These are phyloP conservation scores for Microctenopoma lineatum DNA, from an alignment of 2,797 vertebrate genomes.

Conservation along the genomic window DNA sequence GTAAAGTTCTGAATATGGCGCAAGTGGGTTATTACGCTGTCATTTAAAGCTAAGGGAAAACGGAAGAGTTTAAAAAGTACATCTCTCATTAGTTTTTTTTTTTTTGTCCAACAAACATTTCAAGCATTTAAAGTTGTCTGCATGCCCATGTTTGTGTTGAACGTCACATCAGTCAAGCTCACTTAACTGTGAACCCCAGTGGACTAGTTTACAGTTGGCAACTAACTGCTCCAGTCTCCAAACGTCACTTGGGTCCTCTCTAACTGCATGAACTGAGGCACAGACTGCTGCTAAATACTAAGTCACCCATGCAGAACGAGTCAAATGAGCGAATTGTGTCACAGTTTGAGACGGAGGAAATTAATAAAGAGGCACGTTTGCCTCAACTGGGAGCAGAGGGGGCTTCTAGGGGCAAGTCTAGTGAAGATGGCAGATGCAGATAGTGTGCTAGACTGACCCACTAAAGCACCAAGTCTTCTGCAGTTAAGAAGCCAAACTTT, in stretches of 20 bases:
- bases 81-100: conserved; percentile 3
- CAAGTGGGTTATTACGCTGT: background rate
- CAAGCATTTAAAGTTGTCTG: conserved; percentile 26
- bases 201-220: conserved; percentile 67
- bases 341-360: conserved; percentile 54
- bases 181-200: conserved; percentile 63
- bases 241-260: conserved; percentile 64
- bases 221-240: conserved; percentile 64
- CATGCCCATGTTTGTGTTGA: conserved; percentile 40
- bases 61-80: conserved; percentile 5
- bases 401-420: conserved; percentile 20
- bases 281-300: conserved; percentile 48
- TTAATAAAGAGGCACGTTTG: conserved; percentile 60
- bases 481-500: background rate
- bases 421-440: conserved; percentile 35
- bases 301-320: conserved; percentile 62
- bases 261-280: conserved; percentile 46
- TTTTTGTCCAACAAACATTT: conserved; percentile 26
- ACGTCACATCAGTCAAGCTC: conserved; percentile 51
- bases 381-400: conserved; percentile 32
- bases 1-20: background rate
- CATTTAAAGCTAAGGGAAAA: conserved; percentile 5
- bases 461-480: conserved; percentile 10
- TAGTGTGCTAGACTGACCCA: conserved; percentile 25
- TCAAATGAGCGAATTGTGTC: conserved; percentile 65